phyloP scores from a whole-genome alignment of 2,797 vertebrate genomes.

The Odontamblyopus lacepedii region DNA sequence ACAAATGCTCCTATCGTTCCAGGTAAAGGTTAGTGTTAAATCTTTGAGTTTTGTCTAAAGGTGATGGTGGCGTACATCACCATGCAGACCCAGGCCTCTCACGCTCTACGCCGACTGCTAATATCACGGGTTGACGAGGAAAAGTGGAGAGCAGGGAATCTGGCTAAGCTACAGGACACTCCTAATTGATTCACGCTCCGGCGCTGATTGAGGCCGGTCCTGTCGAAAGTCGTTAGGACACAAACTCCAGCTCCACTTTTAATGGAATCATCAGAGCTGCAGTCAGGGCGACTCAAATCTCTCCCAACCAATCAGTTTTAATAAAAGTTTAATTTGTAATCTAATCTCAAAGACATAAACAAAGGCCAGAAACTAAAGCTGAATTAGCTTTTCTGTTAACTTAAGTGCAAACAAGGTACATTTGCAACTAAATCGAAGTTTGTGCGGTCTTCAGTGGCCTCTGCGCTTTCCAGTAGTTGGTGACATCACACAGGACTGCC shows the following conservation, averaged over 20 bases:
- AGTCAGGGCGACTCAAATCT: not conserved
- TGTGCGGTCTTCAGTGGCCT: no score
- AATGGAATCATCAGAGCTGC: not conserved
- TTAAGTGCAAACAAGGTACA: no score
- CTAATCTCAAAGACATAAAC: no score
- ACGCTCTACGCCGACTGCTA: slow-evolving; percentile 35
- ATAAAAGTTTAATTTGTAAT: no score
- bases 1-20: not conserved
- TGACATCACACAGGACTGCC: no score
- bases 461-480: no score
- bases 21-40: not conserved
- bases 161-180: slow-evolving; percentile 21
- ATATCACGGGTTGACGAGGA: slow-evolving; percentile 56
- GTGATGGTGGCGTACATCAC: slow-evolving; percentile 31
- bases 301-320: no score
- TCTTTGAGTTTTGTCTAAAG: not conserved
- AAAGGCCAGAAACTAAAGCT: no score
- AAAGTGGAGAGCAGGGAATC: slow-evolving; percentile 32
- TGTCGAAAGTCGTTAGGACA: slow-evolving; percentile 6
- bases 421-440: no score
- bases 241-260: slow-evolving; percentile 10
- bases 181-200: slow-evolving; percentile 39
- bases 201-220: slow-evolving; percentile 17
- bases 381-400: no score
- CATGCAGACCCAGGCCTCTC: slow-evolving; percentile 40